These are phyloP conservation scores for Halictus quadricinctus DNA, from an alignment of 2,888 invertebrate genomes.

Conservation along the genomic window DNA sequence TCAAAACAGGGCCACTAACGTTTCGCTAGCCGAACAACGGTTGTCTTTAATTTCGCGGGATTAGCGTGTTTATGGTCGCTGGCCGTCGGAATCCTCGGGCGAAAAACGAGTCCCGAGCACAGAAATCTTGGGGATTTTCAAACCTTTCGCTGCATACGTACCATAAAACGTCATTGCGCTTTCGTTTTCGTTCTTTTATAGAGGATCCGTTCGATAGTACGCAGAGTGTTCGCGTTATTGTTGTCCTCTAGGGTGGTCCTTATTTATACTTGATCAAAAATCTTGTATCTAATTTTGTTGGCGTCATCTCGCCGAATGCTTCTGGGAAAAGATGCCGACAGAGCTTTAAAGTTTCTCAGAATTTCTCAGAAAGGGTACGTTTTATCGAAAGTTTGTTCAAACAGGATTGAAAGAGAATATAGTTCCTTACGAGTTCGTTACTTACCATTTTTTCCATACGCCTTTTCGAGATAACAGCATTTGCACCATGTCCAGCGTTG, in stretches of 20 bases:
- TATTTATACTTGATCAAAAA: neutral
- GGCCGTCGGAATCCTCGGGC: neutral
- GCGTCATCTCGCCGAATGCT: too few species aligned
- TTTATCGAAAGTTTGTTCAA: too few species aligned
- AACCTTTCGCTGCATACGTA: slow-evolving; percentile 29
- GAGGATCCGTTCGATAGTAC: neutral
- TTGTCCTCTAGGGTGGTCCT: neutral
- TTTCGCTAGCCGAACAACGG: neutral
- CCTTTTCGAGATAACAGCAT: too few species aligned
- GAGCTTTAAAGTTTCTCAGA: too few species aligned
- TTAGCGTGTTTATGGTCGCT: neutral
- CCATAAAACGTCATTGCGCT: neutral
- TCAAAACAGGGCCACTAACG: neutral
- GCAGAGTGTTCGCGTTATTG: neutral
- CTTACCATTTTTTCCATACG: too few species aligned
- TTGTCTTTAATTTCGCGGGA: slow-evolving; percentile 16
- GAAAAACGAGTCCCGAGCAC: neutral
- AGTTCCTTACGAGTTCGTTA: too few species aligned
- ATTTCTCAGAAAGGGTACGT: too few species aligned
- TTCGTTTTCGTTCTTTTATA: neutral
- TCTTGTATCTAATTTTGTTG: too few species aligned
- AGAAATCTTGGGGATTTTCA: neutral
- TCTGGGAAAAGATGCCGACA: too few species aligned
- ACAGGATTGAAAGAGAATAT: too few species aligned
- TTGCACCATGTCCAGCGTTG: neutral